Conservation (phyloP, 2,113 vertebrate species). For the Globicephala melas region DNA sequence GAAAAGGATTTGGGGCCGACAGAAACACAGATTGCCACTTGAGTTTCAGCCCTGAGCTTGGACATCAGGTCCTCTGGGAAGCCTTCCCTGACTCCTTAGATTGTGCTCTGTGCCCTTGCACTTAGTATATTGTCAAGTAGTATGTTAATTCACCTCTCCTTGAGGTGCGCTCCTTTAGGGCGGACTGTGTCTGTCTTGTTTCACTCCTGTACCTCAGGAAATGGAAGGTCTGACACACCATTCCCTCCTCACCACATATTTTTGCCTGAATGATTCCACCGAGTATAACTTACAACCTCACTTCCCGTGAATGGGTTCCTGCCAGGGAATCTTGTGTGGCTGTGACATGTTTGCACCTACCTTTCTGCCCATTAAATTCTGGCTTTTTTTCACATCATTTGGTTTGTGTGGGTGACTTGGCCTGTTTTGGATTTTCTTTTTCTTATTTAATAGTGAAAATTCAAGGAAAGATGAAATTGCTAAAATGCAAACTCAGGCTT, state of each 20-base stretch:
- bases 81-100: neutral
- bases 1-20: neutral
- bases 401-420: neutral
- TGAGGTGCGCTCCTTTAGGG: neutral
- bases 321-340: neutral
- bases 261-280: neutral
- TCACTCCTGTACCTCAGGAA: neutral
- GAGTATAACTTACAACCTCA: rapidly evolving
- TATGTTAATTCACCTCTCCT: neutral
- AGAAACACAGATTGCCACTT: neutral
- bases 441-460: constrained; percentile 27
- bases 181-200: neutral
- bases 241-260: neutral
- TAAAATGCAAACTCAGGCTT: neutral
- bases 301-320: neutral
- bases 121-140: neutral
- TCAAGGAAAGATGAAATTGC: neutral
- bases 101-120: neutral
- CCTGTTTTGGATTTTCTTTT: constrained; percentile 8
- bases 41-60: neutral
- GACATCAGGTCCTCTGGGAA: neutral
- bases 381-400: neutral
- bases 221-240: no score
- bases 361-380: neutral
- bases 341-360: neutral